Evolutionary conservation across 2,797 vertebrate species (phyloP).

Genomic region (Enteromius radiatus): DNA sequence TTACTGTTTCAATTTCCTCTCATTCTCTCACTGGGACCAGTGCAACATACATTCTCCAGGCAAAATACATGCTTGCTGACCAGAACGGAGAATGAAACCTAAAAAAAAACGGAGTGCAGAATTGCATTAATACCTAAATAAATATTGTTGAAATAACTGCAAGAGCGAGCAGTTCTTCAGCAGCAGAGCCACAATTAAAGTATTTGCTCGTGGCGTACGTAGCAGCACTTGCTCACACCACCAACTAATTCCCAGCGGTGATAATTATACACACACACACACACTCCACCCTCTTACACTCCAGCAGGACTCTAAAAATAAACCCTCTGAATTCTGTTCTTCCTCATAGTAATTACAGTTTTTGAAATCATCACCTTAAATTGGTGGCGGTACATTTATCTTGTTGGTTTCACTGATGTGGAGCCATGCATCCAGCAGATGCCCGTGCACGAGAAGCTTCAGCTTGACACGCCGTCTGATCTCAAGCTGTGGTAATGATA

Average conservation of each 20-base stretch:
- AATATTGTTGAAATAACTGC: slow-evolving; percentile 28
- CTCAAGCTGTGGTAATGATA: slow-evolving; percentile 31
- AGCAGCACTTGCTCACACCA: slow-evolving; percentile 37
- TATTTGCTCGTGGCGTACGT: slow-evolving; percentile 42
- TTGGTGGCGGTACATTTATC: slow-evolving; percentile 9
- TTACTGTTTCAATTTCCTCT: slow-evolving; percentile 25
- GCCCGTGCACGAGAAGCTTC: neutral
- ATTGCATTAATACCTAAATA: slow-evolving; percentile 30
- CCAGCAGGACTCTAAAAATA: slow-evolving; percentile 52
- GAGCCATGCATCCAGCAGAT: slow-evolving; percentile 31
- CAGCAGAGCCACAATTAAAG: slow-evolving; percentile 52
- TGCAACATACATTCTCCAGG: slow-evolving; percentile 6
- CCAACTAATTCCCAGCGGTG: slow-evolving; percentile 57
- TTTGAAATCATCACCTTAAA: slow-evolving; percentile 28
- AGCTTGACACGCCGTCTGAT: slow-evolving; percentile 21
- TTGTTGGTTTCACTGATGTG: slow-evolving; percentile 26
- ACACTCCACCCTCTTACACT: slow-evolving; percentile 27
- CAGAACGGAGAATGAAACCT: slow-evolving; percentile 1
- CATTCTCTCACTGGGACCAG: slow-evolving; percentile 35
- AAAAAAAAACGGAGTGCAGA: slow-evolving; percentile 23
- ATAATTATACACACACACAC: slow-evolving; percentile 57
- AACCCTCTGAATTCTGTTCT: slow-evolving; percentile 41
- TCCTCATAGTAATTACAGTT: slow-evolving; percentile 43
- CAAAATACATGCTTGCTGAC: slow-evolving; percentile 7
- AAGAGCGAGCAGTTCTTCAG: slow-evolving; percentile 32